A percentile compares a stretch with the other conserved stretches of the same genome.
Conservation (phyloP, 2,113 vertebrate genomes). For the Caranx ignobilis region DNA sequence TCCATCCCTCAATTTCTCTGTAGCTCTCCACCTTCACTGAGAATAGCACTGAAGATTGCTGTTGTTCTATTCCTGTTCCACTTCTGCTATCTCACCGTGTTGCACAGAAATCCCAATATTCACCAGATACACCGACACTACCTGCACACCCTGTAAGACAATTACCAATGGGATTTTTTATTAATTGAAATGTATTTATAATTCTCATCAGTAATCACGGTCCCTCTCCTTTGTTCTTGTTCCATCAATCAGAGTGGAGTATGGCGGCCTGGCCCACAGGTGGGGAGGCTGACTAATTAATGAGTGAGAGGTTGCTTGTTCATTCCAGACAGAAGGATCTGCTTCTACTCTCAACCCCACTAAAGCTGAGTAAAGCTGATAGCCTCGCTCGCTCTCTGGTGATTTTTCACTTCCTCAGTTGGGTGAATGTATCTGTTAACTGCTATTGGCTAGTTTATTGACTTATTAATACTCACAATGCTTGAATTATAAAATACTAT, state of each 20-base stretch:
- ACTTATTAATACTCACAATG: neutral
- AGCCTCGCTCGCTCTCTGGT: neutral
- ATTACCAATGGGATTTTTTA: slow-evolving; percentile 50
- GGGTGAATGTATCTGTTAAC: neutral
- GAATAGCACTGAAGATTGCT: slow-evolving; percentile 68
- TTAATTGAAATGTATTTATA: slow-evolving; percentile 78
- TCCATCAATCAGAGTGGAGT: slow-evolving; percentile 67
- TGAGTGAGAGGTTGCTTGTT: slow-evolving; percentile 62
- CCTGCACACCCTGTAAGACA: slow-evolving; percentile 48
- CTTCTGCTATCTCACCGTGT: neutral
- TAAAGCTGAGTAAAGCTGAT: slow-evolving; percentile 15
- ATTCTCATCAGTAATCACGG: slow-evolving; percentile 72
- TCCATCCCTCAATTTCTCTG: slow-evolving; percentile 45
- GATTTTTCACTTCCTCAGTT: slow-evolving; percentile 14
- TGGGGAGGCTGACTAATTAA: slow-evolving; percentile 75
- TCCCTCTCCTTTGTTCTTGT: slow-evolving; percentile 62
- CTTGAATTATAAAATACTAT: neutral
- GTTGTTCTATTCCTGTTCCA: slow-evolving; percentile 46
- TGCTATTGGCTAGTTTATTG: neutral
- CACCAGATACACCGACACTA: slow-evolving; percentile 11
- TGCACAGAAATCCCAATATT: slow-evolving; percentile 31
- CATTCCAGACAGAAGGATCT: slow-evolving; percentile 49
- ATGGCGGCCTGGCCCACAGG: slow-evolving; percentile 70
- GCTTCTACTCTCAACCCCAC: slow-evolving; percentile 27
- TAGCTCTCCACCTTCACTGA: slow-evolving; percentile 65